A percentile compares a stretch with the other conserved stretches of the same genome.
phyloP scores from a whole-genome alignment of 2,113 vertebrate genomes.

The Crotophaga sulcirostris region DNA sequence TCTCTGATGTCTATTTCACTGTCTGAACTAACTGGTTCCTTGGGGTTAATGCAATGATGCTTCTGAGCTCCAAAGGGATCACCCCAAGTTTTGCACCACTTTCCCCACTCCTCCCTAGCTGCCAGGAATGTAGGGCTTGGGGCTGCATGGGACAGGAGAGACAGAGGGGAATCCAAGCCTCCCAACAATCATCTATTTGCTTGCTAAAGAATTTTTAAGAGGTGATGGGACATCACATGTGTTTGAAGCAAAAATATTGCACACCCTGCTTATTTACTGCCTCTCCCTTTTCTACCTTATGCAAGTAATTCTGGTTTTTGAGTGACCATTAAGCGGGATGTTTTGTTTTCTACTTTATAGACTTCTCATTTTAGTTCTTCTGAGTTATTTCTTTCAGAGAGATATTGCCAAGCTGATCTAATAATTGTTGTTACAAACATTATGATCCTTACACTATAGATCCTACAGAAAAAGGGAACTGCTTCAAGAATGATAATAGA shows the following conservation, averaged over 20 bases:
- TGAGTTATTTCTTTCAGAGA: not conserved
- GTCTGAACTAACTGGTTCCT: conserved; percentile 28
- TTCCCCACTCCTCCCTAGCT: not conserved
- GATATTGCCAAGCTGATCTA: not conserved
- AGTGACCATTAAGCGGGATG: not conserved
- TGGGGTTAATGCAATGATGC: not conserved
- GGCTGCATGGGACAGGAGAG: not conserved
- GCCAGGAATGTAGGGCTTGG: not conserved
- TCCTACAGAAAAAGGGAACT: not conserved
- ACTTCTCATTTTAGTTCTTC: not conserved
- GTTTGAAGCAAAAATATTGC: not conserved
- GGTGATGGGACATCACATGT: not conserved
- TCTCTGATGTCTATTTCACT: not conserved
- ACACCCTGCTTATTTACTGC: not conserved
- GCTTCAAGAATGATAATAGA: not conserved
- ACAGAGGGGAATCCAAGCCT: not conserved
- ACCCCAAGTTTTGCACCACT: not conserved
- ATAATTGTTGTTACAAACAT: not conserved
- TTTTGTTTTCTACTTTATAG: not conserved
- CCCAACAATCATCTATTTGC: not conserved
- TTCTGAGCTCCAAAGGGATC: not conserved
- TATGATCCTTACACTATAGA: not conserved
- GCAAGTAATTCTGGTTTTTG: not conserved
- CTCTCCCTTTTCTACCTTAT: not conserved
- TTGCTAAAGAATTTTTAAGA: not conserved